These are phyloP conservation scores for Drosophila melanogaster DNA, from an alignment of 1,140 invertebrate species.

Conservation along the genomic window DNA sequence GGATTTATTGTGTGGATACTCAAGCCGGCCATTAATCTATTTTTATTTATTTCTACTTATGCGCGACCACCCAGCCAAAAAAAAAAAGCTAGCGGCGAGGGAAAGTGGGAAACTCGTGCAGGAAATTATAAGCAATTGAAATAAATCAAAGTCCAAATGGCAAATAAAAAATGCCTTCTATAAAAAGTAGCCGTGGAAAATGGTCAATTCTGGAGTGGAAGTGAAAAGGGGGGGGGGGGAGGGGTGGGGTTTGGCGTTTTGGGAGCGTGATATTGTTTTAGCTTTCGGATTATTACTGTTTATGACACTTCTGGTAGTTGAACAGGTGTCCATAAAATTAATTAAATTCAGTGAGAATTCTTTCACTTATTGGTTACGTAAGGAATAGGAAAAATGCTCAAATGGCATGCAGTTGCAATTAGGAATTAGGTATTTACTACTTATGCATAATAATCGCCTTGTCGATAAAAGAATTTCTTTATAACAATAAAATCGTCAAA, in stretches of 20 bases:
- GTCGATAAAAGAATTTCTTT: no score
- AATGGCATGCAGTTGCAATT: no score
- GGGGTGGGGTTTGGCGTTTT: no score
- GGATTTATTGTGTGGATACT: slow-evolving; percentile 60
- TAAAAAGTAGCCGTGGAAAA: slow-evolving; percentile 1
- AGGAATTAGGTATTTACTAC: no score
- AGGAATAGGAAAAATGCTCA: no score
- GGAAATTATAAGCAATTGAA: slow-evolving; percentile 79
- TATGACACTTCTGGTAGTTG: background rate
- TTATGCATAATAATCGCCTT: no score
- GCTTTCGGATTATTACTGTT: background rate
- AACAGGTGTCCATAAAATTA: background rate
- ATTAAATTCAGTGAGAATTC: background rate
- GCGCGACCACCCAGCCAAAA: slow-evolving; percentile 24
- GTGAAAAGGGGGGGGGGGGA: background rate
- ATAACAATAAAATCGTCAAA: no score
- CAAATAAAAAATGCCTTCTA: slow-evolving; percentile 47
- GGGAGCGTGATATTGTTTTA: background rate
- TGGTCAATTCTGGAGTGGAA: background rate
- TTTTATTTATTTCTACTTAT: slow-evolving; percentile 78
- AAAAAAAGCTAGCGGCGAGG: background rate
- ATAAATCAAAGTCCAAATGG: slow-evolving; percentile 79
- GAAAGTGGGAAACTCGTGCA: slow-evolving; percentile 45
- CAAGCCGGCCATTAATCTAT: slow-evolving; percentile 67
- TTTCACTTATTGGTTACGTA: no score